Percentiles rank a stretch among this genome's conserved stretches.
phyloP scores from a whole-genome alignment of 2,888 invertebrate genomes.

The Synergus umbraculus region DNA sequence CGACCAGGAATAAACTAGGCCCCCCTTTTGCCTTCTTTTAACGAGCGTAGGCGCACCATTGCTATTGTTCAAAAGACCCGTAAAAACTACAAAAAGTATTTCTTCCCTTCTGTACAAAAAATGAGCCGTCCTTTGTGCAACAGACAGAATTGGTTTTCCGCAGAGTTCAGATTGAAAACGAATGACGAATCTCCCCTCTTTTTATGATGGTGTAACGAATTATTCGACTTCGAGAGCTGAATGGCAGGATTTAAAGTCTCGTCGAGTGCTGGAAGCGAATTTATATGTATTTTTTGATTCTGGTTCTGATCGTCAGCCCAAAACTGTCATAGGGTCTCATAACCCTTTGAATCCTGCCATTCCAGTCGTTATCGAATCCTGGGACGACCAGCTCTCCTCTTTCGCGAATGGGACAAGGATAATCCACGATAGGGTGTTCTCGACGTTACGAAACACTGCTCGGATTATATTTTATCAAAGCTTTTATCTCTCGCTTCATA shows the following conservation, averaged over 20 bases:
- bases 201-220: conserved; percentile 23
- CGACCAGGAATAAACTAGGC: background rate
- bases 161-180: conserved; percentile 20
- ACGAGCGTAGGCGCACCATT: background rate
- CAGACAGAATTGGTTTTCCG: background rate
- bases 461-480: conserved; percentile 36
- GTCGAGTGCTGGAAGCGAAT: conserved; percentile 21
- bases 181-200: conserved; percentile 9
- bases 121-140: background rate
- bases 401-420: conserved; percentile 36
- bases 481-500: conserved; percentile 36
- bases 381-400: conserved; percentile 38
- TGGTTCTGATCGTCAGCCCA: conserved; percentile 24
- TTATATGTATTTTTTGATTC: conserved; percentile 37
- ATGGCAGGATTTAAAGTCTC: conserved; percentile 23
- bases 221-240: conserved; percentile 21
- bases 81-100: background rate
- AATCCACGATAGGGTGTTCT: conserved; percentile 34
- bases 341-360: conserved; percentile 38
- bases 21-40: conserved; percentile 6
- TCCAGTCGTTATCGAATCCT: conserved; percentile 44
- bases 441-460: conserved; percentile 20
- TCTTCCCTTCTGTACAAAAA: background rate
- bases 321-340: conserved; percentile 34
- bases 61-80: background rate